These are phyloP conservation scores for Chondrosia reniformis DNA, from an alignment of 37 sponge, comb jelly and placozoan genomes.

Conservation along the genomic window DNA sequence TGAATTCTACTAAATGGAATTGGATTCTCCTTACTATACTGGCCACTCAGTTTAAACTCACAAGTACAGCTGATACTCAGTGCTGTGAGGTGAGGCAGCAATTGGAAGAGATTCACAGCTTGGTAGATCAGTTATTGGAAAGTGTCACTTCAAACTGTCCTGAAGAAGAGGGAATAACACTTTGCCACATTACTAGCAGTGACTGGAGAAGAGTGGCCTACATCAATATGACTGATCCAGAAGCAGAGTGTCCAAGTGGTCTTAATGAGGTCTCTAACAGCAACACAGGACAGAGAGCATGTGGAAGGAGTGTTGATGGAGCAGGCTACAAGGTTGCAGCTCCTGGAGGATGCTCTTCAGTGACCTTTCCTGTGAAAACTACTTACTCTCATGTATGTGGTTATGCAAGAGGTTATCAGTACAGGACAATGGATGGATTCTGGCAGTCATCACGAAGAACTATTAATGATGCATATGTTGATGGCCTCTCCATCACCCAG, in stretches of 20 bases:
- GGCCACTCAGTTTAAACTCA: no score
- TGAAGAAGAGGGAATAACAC: no score
- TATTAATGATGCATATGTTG: not conserved
- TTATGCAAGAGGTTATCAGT: not conserved
- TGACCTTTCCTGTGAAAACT: not conserved
- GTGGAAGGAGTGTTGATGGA: not conserved
- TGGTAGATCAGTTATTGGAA: no score
- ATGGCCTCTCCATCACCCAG: slow-evolving; percentile 10
- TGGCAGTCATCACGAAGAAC: not conserved
- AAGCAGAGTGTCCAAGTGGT: not conserved
- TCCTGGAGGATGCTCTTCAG: slow-evolving; percentile 10
- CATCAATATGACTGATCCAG: no score
- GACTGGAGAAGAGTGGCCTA: not conserved
- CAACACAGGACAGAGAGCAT: not conserved
- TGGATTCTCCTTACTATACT: no score
- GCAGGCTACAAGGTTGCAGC: no score
- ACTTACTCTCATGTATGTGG: slow-evolving; percentile 1
- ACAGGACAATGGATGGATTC: not conserved
- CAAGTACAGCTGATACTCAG: no score
- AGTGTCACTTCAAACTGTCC: no score
- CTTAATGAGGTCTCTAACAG: not conserved
- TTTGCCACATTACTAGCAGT: no score
- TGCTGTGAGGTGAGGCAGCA: no score
- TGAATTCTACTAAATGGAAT: no score
- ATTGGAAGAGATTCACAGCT: no score